Evolutionary conservation across 1,140 invertebrate genomes (phyloP).

Genomic region (Aricia agestis): DNA sequence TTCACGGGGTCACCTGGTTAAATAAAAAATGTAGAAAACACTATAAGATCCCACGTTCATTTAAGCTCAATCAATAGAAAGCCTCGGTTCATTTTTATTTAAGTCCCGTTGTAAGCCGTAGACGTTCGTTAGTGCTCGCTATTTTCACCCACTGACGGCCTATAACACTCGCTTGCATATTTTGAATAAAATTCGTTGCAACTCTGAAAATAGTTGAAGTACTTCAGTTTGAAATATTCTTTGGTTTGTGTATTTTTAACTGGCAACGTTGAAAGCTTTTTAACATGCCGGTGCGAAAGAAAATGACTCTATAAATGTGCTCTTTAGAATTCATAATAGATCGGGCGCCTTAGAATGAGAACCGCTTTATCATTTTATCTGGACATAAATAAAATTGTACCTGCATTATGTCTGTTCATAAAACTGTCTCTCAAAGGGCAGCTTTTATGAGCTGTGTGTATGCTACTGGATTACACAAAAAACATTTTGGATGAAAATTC

Average conservation of each 20-base stretch:
- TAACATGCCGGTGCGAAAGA: background rate
- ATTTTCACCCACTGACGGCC: background rate
- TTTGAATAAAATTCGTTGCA: constrained; percentile 1
- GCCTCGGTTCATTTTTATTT: background rate
- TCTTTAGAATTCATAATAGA: constrained; percentile 3
- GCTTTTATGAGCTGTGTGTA: background rate
- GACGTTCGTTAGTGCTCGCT: background rate
- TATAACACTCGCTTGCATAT: background rate
- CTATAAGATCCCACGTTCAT: too few species aligned
- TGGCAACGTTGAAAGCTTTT: background rate
- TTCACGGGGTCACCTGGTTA: too few species aligned
- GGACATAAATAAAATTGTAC: background rate
- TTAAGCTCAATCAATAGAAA: background rate
- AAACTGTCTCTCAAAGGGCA: background rate
- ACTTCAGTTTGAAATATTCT: constrained; percentile 3
- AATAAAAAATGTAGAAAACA: too few species aligned
- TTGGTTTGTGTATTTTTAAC: constrained; percentile 1
- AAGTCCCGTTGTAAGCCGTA: background rate
- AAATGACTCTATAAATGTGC: constrained; percentile 1
- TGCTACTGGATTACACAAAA: background rate
- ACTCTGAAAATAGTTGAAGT: background rate
- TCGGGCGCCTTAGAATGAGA: background rate
- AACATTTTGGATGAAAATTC: too few species aligned
- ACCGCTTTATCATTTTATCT: constrained; percentile 3
- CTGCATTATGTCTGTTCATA: background rate